These are phyloP conservation scores for Passer domesticus DNA, from an alignment of 2,113 vertebrate genomes.

Conservation along the genomic window DNA sequence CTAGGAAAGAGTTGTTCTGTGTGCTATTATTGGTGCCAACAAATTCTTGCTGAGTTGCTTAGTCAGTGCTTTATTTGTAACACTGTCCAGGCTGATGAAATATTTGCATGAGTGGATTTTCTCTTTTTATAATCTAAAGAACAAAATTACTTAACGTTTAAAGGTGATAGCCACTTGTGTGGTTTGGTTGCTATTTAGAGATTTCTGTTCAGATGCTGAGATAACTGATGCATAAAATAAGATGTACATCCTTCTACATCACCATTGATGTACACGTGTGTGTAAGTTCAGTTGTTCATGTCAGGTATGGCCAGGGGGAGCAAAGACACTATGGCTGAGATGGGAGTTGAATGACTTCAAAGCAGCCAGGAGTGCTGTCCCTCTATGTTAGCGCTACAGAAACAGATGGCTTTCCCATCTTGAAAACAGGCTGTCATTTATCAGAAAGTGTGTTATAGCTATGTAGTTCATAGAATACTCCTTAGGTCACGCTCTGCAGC, in stretches of 20 bases:
- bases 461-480: not conserved
- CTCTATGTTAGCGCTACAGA: not conserved
- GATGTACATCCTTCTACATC: fast-evolving
- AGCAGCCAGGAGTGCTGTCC: not conserved
- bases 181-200: not conserved
- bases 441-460: not conserved
- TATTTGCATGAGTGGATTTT: not conserved
- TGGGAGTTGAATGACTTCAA: not conserved
- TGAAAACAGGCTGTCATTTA: not conserved
- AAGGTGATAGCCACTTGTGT: not conserved
- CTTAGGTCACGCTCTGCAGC: fast-evolving
- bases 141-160: not conserved
- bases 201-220: not conserved
- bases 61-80: not conserved
- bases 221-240: not conserved
- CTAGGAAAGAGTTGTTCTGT: not conserved
- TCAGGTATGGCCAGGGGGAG: not conserved
- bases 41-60: not conserved
- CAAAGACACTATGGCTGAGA: not conserved
- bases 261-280: fast-evolving
- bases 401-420: not conserved
- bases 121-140: not conserved
- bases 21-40: not conserved
- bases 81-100: not conserved
- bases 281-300: not conserved